These are phyloP conservation scores for Drosophila hydei DNA, from an alignment of 1,140 invertebrate genomes.

Conservation along the genomic window DNA sequence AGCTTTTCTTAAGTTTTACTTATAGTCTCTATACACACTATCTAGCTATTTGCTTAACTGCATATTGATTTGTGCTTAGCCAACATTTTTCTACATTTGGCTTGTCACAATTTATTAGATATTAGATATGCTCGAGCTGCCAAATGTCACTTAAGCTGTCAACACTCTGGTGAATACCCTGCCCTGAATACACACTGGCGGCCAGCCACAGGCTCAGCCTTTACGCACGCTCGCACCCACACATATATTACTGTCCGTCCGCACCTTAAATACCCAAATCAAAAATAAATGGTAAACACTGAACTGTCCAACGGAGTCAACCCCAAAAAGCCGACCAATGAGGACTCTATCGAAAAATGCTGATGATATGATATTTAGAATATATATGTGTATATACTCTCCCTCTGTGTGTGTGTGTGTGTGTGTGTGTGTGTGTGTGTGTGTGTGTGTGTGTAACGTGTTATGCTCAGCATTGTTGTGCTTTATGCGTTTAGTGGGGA, in stretches of 20 bases:
- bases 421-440: constrained; percentile 7
- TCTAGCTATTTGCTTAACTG: neutral
- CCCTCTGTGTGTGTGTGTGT: constrained; percentile 4
- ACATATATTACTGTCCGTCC: constrained; percentile 57
- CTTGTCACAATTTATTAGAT: constrained; percentile 14
- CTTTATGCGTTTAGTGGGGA: constrained; percentile 47
- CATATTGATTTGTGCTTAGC: neutral
- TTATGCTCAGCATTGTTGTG: constrained; percentile 28
- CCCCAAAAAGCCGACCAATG: constrained; percentile 36
- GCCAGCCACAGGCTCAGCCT: constrained; percentile 2
- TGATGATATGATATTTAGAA: constrained; percentile 82
- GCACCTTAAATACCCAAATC: constrained; percentile 82
- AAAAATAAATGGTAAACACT: constrained; percentile 83
- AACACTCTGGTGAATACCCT: constrained; percentile 54
- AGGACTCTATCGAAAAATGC: constrained; percentile 75
- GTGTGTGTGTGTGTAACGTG: constrained; percentile 16
- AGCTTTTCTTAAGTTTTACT: no score
- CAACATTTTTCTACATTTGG: neutral
- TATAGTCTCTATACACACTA: no score
- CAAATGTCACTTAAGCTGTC: constrained; percentile 80
- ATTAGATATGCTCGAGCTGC: constrained; percentile 51
- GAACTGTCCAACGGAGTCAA: constrained; percentile 57
- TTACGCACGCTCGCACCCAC: constrained; percentile 61
- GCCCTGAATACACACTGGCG: constrained; percentile 9
- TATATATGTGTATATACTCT: constrained; percentile 43